Percentiles rank a stretch among this genome's conserved stretches.
Conservation (phyloP, 2,113 vertebrate species). For the Suncus etruscus region DNA sequence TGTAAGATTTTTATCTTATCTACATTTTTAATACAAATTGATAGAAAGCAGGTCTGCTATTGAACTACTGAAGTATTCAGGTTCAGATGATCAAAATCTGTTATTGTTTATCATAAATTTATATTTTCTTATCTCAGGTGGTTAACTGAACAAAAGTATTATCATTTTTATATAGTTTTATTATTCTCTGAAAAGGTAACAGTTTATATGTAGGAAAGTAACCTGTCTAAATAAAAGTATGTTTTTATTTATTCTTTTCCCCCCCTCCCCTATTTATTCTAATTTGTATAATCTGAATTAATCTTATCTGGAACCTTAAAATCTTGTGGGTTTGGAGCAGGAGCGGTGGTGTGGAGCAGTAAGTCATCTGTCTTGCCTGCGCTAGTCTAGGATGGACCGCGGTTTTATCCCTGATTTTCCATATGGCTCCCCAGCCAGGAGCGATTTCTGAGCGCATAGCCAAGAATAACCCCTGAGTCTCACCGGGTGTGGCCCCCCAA, state of each 20-base stretch:
- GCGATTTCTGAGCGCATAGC: no score
- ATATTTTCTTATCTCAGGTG: slow-evolving; percentile 53
- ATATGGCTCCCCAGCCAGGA: no score
- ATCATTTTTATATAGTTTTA: slow-evolving; percentile 44
- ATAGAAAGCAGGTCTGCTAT: not conserved
- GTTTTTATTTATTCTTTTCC: slow-evolving; percentile 72
- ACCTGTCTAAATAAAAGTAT: slow-evolving; percentile 47
- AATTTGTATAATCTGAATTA: slow-evolving; percentile 40
- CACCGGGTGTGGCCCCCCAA: no score
- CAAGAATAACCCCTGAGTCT: no score
- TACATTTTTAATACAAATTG: slow-evolving; percentile 15
- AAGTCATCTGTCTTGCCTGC: slow-evolving; percentile 13
- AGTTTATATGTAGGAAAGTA: slow-evolving; percentile 43
- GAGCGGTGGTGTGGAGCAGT: slow-evolving; percentile 40
- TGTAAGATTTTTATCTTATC: not conserved
- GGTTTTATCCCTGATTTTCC: no score
- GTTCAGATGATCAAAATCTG: not conserved
- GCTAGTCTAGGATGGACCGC: no score
- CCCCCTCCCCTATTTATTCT: slow-evolving; percentile 70
- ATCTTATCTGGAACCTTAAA: slow-evolving; percentile 16
- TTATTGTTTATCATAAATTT: slow-evolving; percentile 64
- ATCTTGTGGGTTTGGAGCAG: no score
- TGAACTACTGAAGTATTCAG: not conserved
- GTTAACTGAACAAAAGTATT: slow-evolving; percentile 35
- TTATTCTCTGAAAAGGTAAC: slow-evolving; percentile 57